Evolutionary conservation across 1,140 invertebrate genomes (phyloP), one percentile per base, ranked within the genome.

Genomic region (Sipha flava): DNA sequence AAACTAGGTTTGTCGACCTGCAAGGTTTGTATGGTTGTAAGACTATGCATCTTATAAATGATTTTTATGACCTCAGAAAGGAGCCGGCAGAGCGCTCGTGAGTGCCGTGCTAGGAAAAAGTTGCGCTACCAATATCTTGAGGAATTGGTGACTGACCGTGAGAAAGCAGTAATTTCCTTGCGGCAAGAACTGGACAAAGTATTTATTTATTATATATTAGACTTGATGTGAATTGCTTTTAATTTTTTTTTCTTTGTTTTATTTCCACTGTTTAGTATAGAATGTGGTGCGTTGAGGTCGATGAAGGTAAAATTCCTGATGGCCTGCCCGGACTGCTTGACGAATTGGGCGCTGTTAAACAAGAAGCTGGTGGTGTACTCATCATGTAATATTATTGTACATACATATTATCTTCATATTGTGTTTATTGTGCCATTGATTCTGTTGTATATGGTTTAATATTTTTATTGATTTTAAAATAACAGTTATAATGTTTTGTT

Each of bases 41-140:
- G 1, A 57, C 18, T 45, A 62, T 37, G 12, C 12, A 68, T 16
- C 37, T 23, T 40, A 23, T 29, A 37, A 70, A 31, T 40, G n/a
- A n/a, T 62, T 12, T n/a, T 3, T 62, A 62, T 10, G 7, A 34
- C 9, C 0, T 23, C 85, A 95, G 96, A 98, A 87, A 89, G 96
- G 72, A 98, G 96, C 86, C 89, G 96, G 82, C 96, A 98, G 88
- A 97, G 95, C 88, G 97, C 97, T 81, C 89, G 96, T 83, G 97
- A 98, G 88, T 99, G 96, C 86, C 90, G 97, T 82, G 96, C 96
- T 47, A 89, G 97, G 52, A 99, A 99, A 87, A 98, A 99, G 84
- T 89, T 98, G 52, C 89, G 97, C 31, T 98, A 98, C 86, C 96
- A 99, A 86, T 98, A 99, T 86, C 88, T 99, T 75, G 97, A 98